These are phyloP conservation scores for Tolypeutes matacus DNA, from an alignment of 2,797 vertebrate species.

Conservation along the genomic window DNA sequence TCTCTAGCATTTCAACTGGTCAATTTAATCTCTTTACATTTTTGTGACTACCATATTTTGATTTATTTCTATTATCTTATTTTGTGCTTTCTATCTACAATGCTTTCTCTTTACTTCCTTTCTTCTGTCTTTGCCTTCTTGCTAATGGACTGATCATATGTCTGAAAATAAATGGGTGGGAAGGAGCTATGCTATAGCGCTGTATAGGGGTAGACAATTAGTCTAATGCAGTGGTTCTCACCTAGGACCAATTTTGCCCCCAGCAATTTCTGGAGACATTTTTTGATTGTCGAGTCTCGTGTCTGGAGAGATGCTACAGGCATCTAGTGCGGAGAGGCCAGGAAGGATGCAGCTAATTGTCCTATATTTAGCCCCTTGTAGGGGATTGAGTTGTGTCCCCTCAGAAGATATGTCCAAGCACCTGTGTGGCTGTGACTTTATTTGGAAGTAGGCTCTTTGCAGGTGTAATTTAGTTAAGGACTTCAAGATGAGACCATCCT, in stretches of 20 bases:
- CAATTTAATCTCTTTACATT: background rate
- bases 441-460: too few relatives aligned
- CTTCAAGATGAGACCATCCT: too few relatives aligned
- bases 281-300: background rate
- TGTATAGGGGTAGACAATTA: background rate
- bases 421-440: too few relatives aligned
- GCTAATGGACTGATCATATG: background rate
- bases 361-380: too few relatives aligned
- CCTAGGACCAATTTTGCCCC: background rate
- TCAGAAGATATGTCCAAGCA: too few relatives aligned
- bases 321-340: background rate
- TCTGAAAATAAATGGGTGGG: background rate
- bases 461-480: too few relatives aligned
- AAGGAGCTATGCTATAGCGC: background rate
- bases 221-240: background rate
- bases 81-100: background rate
- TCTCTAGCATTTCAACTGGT: background rate
- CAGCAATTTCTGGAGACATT: background rate
- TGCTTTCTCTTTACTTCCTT: background rate
- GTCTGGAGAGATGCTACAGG: background rate
- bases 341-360: background rate
- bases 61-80: background rate
- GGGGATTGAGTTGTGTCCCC: too few relatives aligned
- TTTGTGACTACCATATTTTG: background rate
- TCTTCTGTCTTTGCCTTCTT: background rate